Evolutionary conservation across 2,113 vertebrate genomes (phyloP), one percentile per base, ranked within the genome.

Genomic region (Sinocyclocheilus rhinocerous): DNA sequence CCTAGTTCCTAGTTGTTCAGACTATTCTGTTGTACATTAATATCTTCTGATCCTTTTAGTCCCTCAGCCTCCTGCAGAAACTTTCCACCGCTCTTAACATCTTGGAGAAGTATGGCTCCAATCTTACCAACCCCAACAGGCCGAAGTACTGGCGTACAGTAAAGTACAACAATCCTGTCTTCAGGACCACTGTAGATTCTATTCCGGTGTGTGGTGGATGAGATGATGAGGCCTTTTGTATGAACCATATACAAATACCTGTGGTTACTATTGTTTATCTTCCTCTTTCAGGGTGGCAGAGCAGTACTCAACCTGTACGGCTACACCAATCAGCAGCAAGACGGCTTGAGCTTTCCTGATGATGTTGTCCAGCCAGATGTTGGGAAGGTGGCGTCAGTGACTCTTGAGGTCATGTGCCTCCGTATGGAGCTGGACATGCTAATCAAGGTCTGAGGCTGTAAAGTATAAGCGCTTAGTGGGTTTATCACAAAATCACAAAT

Each of bases 81-180:
- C 87, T 98, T 24, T 96, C 96, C 42, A 97, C 96, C 4, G 97
- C 96, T 0, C 88, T 98, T 83, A 97, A 97, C 90, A 97, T 98
- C 83, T 90, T 98, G 85, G 97, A 98, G 89, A 98, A 98, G 89
- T 98, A 98, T 6, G 97, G 97, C 59, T 96, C 96, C 75, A 98
- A 98, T 87, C 88, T 98, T 22, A 95, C 97, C 9, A 96, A 94
- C 87, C 93, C 95, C 11, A 95, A 93, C 92, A 92, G 96, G 61
- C 97, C 97, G 0, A 96, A 95, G 65, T 98, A 94, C 90, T 98
- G 97, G 97, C 95, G 96, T 36, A 96, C 95, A 0, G 97, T 98
- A 79, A 98, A 98, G 85, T 96, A 97, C 93, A 97, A 98, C 90
- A 98, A 98, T 87, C 97, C 96, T 0, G 97, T 97, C 29, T 98